phyloP scores from a whole-genome alignment of 2,113 vertebrate species.

The Dasyornis broadbenti region DNA sequence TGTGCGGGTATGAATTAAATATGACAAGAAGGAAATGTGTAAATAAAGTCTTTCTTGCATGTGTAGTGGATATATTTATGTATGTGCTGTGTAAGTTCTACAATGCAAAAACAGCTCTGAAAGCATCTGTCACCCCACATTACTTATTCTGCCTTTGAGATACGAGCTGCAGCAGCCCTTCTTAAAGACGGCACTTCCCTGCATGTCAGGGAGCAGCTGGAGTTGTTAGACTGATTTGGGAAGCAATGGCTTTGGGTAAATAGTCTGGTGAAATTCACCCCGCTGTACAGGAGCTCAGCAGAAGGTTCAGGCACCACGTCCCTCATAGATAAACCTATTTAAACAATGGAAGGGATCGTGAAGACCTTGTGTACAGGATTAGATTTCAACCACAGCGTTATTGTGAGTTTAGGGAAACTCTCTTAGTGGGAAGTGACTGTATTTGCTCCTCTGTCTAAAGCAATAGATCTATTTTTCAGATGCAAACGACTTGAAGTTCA shows the following conservation, averaged over 20 bases:
- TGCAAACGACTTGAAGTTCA: background rate
- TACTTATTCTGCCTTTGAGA: slow-evolving; percentile 44
- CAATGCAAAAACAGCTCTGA: slow-evolving; percentile 47
- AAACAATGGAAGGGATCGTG: background rate
- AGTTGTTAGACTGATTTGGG: background rate
- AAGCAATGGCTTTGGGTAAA: background rate
- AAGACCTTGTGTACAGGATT: background rate
- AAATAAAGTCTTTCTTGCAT: slow-evolving; percentile 48
- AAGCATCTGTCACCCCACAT: slow-evolving; percentile 44
- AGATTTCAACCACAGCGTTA: background rate
- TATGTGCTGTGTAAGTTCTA: slow-evolving; percentile 31
- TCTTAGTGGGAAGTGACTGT: background rate
- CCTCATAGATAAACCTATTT: background rate
- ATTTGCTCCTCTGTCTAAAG: background rate
- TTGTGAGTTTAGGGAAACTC: background rate
- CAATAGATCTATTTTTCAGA: background rate
- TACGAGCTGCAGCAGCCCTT: background rate
- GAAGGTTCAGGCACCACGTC: background rate
- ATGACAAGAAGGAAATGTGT: slow-evolving; percentile 50
- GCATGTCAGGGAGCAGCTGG: slow-evolving; percentile 7
- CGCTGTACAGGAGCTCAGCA: background rate
- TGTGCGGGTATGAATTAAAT: slow-evolving; percentile 27
- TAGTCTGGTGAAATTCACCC: background rate
- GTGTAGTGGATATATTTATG: slow-evolving; percentile 29
- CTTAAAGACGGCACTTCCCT: background rate